Percentiles rank a stretch among this genome's conserved stretches.
Conservation (phyloP, 2,797 vertebrate species). For the Chelidonichthys spinosus region DNA sequence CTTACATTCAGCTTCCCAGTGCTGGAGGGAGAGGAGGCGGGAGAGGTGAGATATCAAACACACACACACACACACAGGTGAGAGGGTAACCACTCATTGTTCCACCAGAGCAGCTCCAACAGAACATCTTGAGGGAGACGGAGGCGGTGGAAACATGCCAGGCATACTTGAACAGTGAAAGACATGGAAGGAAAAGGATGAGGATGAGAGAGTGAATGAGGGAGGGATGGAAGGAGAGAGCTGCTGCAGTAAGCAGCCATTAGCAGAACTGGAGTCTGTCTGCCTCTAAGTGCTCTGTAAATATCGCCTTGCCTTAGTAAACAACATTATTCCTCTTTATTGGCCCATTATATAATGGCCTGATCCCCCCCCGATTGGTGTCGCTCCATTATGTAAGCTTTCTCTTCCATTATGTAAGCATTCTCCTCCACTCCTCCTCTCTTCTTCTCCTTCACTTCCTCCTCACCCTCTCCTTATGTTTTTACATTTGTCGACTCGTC, state of each 20-base stretch:
- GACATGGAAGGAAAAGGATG: neutral
- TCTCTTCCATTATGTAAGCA: constrained; percentile 29
- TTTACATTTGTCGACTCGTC: neutral
- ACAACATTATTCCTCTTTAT: constrained; percentile 58
- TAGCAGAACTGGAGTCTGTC: constrained; percentile 31
- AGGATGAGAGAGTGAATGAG: neutral
- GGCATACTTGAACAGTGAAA: neutral
- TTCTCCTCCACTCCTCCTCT: constrained; percentile 23
- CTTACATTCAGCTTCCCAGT: constrained; percentile 43
- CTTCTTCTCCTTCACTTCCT: neutral
- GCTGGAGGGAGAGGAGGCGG: constrained; percentile 48
- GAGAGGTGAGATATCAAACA: constrained; percentile 39
- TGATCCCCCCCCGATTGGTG: constrained; percentile 45
- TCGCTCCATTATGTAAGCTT: constrained; percentile 49
- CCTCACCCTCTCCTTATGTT: neutral
- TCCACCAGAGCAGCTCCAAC: constrained; percentile 13
- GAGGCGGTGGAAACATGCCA: constrained; percentile 10
- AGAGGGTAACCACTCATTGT: constrained; percentile 20
- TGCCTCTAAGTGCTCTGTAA: constrained; percentile 58
- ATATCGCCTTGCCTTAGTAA: constrained; percentile 44
- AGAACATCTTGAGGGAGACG: constrained; percentile 12
- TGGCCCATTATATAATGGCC: constrained; percentile 40
- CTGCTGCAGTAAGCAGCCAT: constrained; percentile 2
- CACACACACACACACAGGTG: constrained; percentile 27
- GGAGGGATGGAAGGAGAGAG: neutral